These are phyloP conservation scores for Euura lappo DNA, from an alignment of 1,140 invertebrate genomes.

Conservation along the genomic window DNA sequence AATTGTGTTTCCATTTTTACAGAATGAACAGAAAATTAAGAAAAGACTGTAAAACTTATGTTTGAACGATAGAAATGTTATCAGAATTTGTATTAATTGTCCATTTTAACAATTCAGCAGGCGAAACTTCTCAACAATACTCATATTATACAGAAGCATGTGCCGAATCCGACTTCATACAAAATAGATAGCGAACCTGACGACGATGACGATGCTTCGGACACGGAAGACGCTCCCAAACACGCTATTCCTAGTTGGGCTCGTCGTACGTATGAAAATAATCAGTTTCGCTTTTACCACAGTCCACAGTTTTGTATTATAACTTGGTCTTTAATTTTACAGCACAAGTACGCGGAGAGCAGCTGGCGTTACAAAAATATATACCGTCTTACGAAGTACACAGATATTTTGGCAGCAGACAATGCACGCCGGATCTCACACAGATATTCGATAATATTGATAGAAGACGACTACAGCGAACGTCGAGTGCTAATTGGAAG, in stretches of 20 bases:
- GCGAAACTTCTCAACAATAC: constrained; percentile 37
- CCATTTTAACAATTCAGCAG: constrained; percentile 18
- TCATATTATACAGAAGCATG: constrained; percentile 22
- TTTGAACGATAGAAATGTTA: background rate
- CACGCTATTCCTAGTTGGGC: constrained; percentile 63
- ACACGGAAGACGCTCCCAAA: constrained; percentile 62
- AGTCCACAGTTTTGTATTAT: background rate
- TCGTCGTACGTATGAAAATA: constrained; percentile 47
- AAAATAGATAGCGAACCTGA: constrained; percentile 52
- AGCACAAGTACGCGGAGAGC: constrained; percentile 43
- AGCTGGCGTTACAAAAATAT: constrained; percentile 46
- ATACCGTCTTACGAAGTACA: constrained; percentile 57
- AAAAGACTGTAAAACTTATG: background rate
- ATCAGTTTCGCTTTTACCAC: constrained; percentile 12
- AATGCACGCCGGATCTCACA: constrained; percentile 69
- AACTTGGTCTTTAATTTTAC: constrained; percentile 26
- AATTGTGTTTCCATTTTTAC: constrained; percentile 15
- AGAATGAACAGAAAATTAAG: background rate
- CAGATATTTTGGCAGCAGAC: constrained; percentile 67
- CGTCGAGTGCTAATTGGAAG: constrained; percentile 75
- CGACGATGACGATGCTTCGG: constrained; percentile 63
- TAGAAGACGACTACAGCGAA: constrained; percentile 67
- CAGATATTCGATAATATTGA: constrained; percentile 72
- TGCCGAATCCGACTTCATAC: constrained; percentile 45
- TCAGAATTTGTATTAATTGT: background rate